Evolutionary conservation across 37 sponge, comb jelly and placozoan genomes (phyloP), one percentile per base, ranked within the genome.

Genomic region (Theonella swinhoei): DNA sequence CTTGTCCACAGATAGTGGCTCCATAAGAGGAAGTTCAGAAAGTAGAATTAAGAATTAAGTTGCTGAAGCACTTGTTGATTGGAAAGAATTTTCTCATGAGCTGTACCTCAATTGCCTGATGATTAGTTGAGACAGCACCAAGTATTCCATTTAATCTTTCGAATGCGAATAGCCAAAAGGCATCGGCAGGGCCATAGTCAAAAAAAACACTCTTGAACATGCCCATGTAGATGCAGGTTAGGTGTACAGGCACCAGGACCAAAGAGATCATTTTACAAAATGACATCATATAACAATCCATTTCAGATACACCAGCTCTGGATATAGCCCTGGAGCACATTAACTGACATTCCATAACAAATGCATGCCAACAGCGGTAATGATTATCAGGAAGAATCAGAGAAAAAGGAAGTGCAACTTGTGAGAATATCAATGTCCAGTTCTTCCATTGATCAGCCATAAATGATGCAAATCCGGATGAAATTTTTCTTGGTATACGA

Each of bases 101-200:
- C n/a, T n/a, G 84, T 64, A n/a, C n/a, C n/a, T n/a, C n/a, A n/a
- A n/a, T 58, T 58, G 26, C n/a, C n/a, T 23, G 26, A 23, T 72
- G 28, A 40, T 72, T 72, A 29, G 17, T 26, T 19, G 20, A 17
- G 19, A 30, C 14, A 19, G 17, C n/a, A 24, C 59, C 72, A 33
- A 81, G 42, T 20, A 76, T 54, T 40, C 89, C 83, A 77, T 88
- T 77, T 43, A 72, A 88, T 38, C 83, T 37, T 62, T 88, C 89
- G 78, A 83, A 88, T 24, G 79, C 36, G 63, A 88, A 83, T 17
- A 60, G 78, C 79, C 89, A 88, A 77, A 78, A 71, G 28, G 64
- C 38, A 76, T 71, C 32, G 22, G 62, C 47, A 20, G 83, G 89
- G 26, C 89, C 83, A 70, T 47, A 88, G 37, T 88, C 78, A n/a